Base-by-base conservation (phyloP, 2,113 vertebrate genomes). In the Rhombomys opimus region DNA sequence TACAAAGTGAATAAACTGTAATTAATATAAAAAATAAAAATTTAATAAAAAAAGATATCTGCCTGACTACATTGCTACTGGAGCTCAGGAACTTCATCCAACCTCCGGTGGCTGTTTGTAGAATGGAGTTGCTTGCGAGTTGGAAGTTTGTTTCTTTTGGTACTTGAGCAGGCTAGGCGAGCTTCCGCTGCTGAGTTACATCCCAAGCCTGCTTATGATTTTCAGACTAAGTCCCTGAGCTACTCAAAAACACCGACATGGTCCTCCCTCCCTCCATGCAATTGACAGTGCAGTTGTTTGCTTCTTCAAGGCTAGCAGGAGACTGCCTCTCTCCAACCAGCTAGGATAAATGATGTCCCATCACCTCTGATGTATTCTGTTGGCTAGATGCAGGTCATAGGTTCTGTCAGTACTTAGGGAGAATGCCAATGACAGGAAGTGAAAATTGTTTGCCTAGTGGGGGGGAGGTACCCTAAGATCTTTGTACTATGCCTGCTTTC, bases 111-210 rank as follows among this genome's bases (percentile, higher is more conserved):
- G 50, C 63, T 54, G 50, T 91, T 93, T 54, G 59, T 80, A 61
- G 63, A 94, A 85, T 92, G 87, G 65, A 88, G 27, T 94, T 92
- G 30, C 63, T 94, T 87, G 41, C 61, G 91, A 85, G 70, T 90
- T 90, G 82, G 70, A 38, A 54, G 59, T 46, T 80, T 84, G 14
- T 70, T 73, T 18, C 17, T 68, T 93, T 57, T 20, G 25, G 67
- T 35, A 5, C 41, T 65, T 13, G 54, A 35, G 17, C 35, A n/a
- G 86, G 82, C 57, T 30, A 84, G 41, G 30, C 46, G 65, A 18
- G 7, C 15, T 46, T 50, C 4, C 32, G 32, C 41, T 7, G 35
- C 54, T 41, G 77, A 73, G 67, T 17, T 9, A 65, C 23, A 65
- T 63, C 67, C 54, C 23, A 5, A 89, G 59, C 32, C 35, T 54